Conservation (phyloP, 2,797 vertebrate species). For the Falco novaeseelandiae region DNA sequence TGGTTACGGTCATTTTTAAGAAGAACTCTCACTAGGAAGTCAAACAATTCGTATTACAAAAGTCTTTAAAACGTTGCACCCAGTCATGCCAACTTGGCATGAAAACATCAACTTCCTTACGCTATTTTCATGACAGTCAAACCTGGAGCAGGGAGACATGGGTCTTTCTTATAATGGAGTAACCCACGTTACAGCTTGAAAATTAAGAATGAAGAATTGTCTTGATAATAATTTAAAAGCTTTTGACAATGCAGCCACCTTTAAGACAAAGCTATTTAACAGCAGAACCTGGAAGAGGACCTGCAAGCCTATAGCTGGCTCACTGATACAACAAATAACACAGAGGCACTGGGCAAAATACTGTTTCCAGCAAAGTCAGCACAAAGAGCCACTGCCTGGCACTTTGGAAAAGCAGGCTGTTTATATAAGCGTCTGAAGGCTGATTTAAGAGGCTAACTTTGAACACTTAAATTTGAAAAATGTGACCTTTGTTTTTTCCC, state of each 20-base stretch:
- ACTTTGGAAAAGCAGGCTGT: not conserved
- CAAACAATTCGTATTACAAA: not conserved
- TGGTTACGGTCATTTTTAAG: not conserved
- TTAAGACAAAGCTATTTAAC: not conserved
- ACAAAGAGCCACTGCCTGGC: not conserved
- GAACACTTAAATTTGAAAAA: slow-evolving; percentile 34
- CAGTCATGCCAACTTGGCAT: not conserved
- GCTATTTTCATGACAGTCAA: not conserved
- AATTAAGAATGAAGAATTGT: not conserved
- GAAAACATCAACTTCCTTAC: not conserved
- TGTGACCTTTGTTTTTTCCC: slow-evolving; percentile 43
- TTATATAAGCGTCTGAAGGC: not conserved
- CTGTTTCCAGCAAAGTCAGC: not conserved
- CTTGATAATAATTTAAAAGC: not conserved
- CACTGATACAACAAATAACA: accelerated
- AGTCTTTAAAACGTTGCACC: not conserved
- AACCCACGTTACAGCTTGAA: not conserved
- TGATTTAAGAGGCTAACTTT: not conserved
- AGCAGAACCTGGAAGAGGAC: not conserved
- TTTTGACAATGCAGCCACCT: not conserved
- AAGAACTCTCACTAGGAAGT: not conserved
- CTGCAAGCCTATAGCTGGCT: not conserved
- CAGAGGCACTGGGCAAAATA: accelerated
- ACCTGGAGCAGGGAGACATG: not conserved
- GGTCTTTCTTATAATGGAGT: not conserved